Percentiles rank a stretch among this genome's conserved stretches.
These are phyloP conservation scores for Neofelis nebulosa DNA, from an alignment of 2,113 vertebrate genomes.

Conservation along the genomic window DNA sequence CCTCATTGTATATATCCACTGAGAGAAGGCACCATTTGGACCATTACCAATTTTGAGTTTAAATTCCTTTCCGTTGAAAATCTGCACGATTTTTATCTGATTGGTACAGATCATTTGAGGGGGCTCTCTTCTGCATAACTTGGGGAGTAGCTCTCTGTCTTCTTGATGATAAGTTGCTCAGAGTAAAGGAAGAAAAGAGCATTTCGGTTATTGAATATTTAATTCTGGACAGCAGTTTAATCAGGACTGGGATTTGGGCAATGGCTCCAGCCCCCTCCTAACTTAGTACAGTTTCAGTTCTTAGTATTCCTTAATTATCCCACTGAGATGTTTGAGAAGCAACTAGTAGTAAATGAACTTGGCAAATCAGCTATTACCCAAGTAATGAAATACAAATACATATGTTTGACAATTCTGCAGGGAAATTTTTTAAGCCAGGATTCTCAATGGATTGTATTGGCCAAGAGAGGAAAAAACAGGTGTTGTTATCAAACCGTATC, in stretches of 20 bases:
- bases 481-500: conserved; percentile 86
- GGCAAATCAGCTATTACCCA: conserved; percentile 89
- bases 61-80: conserved; percentile 80
- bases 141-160: conserved; percentile 77
- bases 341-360: conserved; percentile 91
- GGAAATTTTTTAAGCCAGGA: conserved; percentile 84
- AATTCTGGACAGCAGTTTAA: conserved; percentile 89
- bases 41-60: conserved; percentile 83
- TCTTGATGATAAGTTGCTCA: conserved; percentile 81
- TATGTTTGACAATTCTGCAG: conserved; percentile 89
- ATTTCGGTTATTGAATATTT: conserved; percentile 88
- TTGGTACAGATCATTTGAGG: conserved; percentile 61
- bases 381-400: conserved; percentile 92
- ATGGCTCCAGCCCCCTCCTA: conserved; percentile 84
- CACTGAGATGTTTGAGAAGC: conserved; percentile 88
- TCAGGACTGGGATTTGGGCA: conserved; percentile 89
- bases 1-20: neutral
- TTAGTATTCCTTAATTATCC: conserved; percentile 91
- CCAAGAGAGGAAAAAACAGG: conserved; percentile 87
- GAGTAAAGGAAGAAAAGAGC: conserved; percentile 84
- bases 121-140: conserved; percentile 78
- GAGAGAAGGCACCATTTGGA: conserved; percentile 81
- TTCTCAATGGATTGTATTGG: conserved; percentile 84
- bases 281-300: conserved; percentile 86
- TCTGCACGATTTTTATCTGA: conserved; percentile 78